phyloP scores from a whole-genome alignment of 2,113 vertebrate genomes.

The Emydura subglobosa region DNA sequence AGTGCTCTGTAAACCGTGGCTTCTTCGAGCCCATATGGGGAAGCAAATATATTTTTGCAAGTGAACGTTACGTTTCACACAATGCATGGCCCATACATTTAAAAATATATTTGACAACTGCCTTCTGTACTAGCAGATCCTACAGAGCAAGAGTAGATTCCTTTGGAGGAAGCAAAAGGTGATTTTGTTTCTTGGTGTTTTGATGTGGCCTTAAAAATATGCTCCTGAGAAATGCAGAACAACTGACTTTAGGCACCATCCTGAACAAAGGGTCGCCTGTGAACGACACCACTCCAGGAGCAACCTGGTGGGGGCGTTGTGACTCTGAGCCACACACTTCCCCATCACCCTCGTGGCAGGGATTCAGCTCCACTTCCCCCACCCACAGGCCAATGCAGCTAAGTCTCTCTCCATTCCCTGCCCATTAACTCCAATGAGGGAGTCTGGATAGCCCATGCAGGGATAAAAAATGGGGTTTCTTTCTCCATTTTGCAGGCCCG shows the following conservation, averaged over 20 bases:
- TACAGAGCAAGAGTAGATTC: conserved; percentile 19
- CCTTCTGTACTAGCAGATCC: conserved; percentile 49
- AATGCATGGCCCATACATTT: conserved; percentile 62
- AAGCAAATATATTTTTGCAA: conserved; percentile 52
- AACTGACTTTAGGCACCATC: background rate
- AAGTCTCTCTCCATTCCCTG: background rate
- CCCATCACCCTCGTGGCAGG: background rate
- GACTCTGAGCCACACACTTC: background rate
- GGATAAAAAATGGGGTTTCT: background rate
- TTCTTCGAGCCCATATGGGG: conserved; percentile 59
- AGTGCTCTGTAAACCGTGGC: background rate
- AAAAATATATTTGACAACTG: conserved; percentile 19
- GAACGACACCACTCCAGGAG: rapidly evolving
- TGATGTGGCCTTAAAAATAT: background rate
- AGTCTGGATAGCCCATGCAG: background rate
- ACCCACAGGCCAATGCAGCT: background rate
- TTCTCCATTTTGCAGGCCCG: background rate
- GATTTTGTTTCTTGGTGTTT: conserved; percentile 1
- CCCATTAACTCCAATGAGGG: background rate
- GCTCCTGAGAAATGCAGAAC: background rate
- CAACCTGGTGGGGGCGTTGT: background rate
- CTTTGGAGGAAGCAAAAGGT: background rate
- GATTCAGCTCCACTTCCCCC: background rate
- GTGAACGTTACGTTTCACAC: conserved; percentile 58
- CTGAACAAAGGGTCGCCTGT: background rate